These are phyloP conservation scores for Phataginus tetradactyla DNA, from an alignment of 2,797 vertebrate genomes.

Conservation along the genomic window DNA sequence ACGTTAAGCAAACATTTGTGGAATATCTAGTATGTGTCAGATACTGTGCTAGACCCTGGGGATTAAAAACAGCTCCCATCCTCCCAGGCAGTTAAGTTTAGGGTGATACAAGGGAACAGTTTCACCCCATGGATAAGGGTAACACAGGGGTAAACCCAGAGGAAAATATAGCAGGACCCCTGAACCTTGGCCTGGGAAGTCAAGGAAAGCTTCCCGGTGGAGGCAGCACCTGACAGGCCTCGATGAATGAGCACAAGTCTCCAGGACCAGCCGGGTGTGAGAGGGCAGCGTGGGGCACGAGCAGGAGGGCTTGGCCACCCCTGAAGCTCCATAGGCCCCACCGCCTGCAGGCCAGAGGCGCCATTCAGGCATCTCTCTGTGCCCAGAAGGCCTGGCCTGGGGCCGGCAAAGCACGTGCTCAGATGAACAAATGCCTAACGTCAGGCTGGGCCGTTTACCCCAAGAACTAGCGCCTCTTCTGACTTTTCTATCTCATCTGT, in stretches of 20 bases:
- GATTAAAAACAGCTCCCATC: neutral
- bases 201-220: slow-evolving; percentile 1
- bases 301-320: neutral
- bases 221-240: neutral
- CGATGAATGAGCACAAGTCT: neutral
- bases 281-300: neutral
- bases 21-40: neutral
- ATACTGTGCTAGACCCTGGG: neutral
- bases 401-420: neutral
- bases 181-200: neutral
- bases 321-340: neutral
- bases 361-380: neutral
- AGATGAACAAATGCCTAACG: neutral
- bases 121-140: neutral
- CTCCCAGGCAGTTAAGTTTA: neutral
- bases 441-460: neutral
- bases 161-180: neutral
- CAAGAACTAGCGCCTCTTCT: neutral
- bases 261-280: neutral
- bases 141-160: neutral
- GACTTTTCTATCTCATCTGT: neutral
- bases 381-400: neutral
- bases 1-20: neutral
- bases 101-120: neutral
- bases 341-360: neutral